A percentile compares a stretch with the other conserved stretches of the same genome.
Conservation (phyloP, 2,113 vertebrate genomes). For the Nothoprocta perdicaria region DNA sequence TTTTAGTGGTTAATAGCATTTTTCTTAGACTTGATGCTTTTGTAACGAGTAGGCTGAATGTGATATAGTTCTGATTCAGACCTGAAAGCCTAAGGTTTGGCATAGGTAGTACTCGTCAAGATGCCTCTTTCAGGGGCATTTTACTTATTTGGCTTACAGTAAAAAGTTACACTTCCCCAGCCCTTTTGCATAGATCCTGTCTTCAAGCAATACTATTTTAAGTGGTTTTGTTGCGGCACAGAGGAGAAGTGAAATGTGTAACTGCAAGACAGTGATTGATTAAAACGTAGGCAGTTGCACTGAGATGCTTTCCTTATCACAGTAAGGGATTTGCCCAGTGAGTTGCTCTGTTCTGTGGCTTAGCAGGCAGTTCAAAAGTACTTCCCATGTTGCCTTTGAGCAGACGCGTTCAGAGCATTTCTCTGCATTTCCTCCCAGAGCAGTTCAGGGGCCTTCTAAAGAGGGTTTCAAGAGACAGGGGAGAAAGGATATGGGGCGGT, state of each 20-base stretch:
- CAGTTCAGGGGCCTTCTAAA: not conserved
- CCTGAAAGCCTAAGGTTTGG: not conserved
- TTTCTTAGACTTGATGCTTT: not conserved
- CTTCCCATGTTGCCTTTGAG: not conserved
- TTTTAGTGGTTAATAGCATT: not conserved
- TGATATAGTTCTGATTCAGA: no score
- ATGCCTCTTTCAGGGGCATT: not conserved
- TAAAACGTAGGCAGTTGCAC: not conserved
- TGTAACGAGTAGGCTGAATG: not conserved
- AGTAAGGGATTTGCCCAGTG: not conserved
- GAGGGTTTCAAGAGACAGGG: not conserved
- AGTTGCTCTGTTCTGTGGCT: not conserved
- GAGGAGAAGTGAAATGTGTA: not conserved
- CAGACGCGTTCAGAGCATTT: not conserved
- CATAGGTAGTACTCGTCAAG: not conserved
- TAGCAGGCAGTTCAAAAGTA: not conserved
- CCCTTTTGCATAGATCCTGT: not conserved
- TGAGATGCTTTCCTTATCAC: not conserved
- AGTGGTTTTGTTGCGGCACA: not conserved
- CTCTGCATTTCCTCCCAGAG: not conserved
- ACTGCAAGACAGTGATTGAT: not conserved
- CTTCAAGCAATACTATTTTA: not conserved
- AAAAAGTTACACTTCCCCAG: not conserved
- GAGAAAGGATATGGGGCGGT: not conserved
- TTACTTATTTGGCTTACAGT: not conserved